Evolutionary conservation across 1,140 invertebrate species (phyloP).

Genomic region (Mercenaria mercenaria): DNA sequence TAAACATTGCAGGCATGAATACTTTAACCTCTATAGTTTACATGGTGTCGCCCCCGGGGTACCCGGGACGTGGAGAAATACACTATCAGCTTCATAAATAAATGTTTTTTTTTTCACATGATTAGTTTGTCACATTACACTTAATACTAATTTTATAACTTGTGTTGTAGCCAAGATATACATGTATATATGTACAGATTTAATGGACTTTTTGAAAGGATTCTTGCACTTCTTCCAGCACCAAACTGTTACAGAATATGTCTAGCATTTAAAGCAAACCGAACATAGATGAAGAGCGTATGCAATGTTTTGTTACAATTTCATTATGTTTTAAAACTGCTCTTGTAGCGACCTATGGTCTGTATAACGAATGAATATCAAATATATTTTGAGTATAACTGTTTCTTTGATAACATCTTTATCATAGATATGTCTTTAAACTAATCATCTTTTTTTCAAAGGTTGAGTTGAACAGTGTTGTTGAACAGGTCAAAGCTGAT

Average conservation of each 20-base stretch:
- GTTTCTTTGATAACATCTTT: too few relatives aligned
- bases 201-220: too few relatives aligned
- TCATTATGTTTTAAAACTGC: too few relatives aligned
- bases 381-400: too few relatives aligned
- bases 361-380: too few relatives aligned
- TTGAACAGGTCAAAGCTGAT: background rate
- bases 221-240: too few relatives aligned
- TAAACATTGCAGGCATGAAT: background rate
- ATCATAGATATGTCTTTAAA: background rate
- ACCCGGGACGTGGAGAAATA: background rate
- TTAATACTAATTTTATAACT: background rate
- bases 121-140: background rate
- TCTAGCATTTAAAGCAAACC: too few relatives aligned
- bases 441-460: background rate
- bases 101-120: background rate
- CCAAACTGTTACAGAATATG: too few relatives aligned
- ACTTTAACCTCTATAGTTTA: background rate
- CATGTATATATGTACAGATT: background rate
- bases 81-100: background rate
- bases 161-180: background rate
- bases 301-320: too few relatives aligned
- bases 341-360: too few relatives aligned
- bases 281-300: too few relatives aligned
- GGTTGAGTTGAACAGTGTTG: background rate
- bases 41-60: background rate